Percentiles rank a stretch among this genome's conserved stretches.
phyloP scores from a whole-genome alignment of 1,140 invertebrate genomes.

The Drosophila teissieri region DNA sequence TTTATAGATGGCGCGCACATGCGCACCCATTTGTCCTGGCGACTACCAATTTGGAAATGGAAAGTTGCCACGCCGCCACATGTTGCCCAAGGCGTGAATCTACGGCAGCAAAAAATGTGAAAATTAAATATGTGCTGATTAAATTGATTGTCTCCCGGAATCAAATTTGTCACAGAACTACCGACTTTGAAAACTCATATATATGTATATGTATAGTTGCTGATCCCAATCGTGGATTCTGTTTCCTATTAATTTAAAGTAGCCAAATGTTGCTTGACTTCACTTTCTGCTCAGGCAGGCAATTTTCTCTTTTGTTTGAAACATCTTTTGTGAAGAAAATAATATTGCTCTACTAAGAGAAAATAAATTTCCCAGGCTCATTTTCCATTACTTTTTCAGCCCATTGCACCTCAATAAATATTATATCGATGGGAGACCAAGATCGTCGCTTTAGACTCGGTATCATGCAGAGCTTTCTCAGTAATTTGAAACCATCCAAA shows the following conservation, averaged over 20 bases:
- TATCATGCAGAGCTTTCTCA: conserved; percentile 42
- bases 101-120: conserved; percentile 2
- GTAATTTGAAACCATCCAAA: conserved; percentile 27
- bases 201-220: too few relatives aligned
- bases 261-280: neutral
- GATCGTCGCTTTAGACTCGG: neutral
- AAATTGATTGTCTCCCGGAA: conserved; percentile 37
- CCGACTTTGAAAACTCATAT: neutral
- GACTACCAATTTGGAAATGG: conserved; percentile 61
- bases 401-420: conserved; percentile 11
- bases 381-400: conserved; percentile 21
- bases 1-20: conserved; percentile 76
- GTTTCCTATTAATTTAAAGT: neutral
- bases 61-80: conserved; percentile 54
- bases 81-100: conserved; percentile 14
- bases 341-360: neutral
- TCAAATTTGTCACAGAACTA: conserved; percentile 13
- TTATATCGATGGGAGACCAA: conserved; percentile 31
- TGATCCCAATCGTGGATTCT: too few relatives aligned
- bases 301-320: neutral
- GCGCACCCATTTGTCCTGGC: conserved; percentile 54
- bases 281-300: neutral
- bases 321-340: conserved; percentile 5
- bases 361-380: conserved; percentile 37
- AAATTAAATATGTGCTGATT: conserved; percentile 35